Percentiles rank a stretch among this genome's conserved stretches.
phyloP scores from a whole-genome alignment of 2,888 invertebrate genomes.

The Acanthococcus lagerstroemiae region DNA sequence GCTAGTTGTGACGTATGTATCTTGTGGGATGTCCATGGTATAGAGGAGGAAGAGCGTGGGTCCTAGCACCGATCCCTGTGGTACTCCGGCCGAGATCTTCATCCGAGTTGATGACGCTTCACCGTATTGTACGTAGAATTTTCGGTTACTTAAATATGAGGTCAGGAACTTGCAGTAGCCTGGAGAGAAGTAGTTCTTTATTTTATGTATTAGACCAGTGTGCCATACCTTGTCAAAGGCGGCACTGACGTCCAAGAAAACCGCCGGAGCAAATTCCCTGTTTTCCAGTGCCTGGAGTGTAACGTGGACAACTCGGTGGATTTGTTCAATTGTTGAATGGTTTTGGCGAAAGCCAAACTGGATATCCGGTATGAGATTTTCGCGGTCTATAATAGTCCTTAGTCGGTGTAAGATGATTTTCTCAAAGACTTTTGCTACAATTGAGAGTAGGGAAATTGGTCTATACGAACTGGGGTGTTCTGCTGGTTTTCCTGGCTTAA shows the following conservation, averaged over 20 bases:
- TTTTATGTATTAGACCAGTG: neutral
- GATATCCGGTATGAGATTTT: neutral
- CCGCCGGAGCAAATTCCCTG: neutral
- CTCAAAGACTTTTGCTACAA: neutral
- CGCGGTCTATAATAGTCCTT: neutral
- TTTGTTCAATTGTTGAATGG: conserved; percentile 1
- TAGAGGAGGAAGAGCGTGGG: neutral
- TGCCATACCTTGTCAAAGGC: conserved; percentile 1
- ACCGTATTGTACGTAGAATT: neutral
- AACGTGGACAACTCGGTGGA: neutral
- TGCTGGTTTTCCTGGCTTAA: neutral
- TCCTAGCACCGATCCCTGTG: neutral
- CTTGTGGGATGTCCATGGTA: neutral
- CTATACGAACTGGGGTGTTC: neutral
- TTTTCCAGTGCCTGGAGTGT: neutral
- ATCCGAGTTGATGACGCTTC: neutral
- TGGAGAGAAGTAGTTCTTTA: neutral
- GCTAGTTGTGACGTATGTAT: neutral
- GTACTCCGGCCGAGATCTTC: neutral
- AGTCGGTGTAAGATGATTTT: neutral
- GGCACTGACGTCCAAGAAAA: neutral
- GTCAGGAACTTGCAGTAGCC: neutral
- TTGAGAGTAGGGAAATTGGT: neutral
- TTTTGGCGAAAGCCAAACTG: neutral
- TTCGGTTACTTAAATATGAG: neutral